A percentile compares a stretch with the other conserved stretches of the same genome.
Evolutionary conservation across 2,113 vertebrate genomes (phyloP).

Genomic region (Phylloscopus whistleri): DNA sequence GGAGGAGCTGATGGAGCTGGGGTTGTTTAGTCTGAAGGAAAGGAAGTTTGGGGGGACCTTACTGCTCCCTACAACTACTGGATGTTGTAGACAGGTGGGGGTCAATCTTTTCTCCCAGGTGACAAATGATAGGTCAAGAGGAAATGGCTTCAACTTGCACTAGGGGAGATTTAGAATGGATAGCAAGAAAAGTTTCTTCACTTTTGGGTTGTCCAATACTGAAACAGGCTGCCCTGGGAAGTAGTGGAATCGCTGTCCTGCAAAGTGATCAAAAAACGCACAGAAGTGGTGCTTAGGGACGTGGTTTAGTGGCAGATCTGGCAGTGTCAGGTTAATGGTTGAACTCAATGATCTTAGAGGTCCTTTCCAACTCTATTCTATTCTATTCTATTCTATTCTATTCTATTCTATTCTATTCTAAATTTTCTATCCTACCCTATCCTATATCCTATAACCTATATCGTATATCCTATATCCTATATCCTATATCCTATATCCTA

Average conservation of each 20-base stretch:
- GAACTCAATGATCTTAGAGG: not conserved
- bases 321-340: not conserved
- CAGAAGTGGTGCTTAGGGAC: not conserved
- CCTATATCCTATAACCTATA: not conserved
- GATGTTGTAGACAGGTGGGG: no score
- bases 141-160: not conserved
- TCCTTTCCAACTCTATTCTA: not conserved
- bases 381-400: not conserved
- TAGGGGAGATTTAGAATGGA: not conserved
- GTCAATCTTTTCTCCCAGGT: not conserved
- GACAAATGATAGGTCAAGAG: not conserved
- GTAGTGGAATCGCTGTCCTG: not conserved
- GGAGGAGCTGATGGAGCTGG: not conserved
- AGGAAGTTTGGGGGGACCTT: not conserved
- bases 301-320: not conserved
- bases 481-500: no score
- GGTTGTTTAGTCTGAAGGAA: not conserved
- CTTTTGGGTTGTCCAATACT: not conserved
- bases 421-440: no score
- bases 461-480: no score
- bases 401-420: no score
- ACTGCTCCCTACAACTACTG: not conserved
- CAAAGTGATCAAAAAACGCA: not conserved
- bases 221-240: not conserved
- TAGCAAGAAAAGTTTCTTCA: not conserved